Evolutionary conservation across 2,113 vertebrate genomes (phyloP), one percentile per base, ranked within the genome.

Genomic region (Calidris pugnax): DNA sequence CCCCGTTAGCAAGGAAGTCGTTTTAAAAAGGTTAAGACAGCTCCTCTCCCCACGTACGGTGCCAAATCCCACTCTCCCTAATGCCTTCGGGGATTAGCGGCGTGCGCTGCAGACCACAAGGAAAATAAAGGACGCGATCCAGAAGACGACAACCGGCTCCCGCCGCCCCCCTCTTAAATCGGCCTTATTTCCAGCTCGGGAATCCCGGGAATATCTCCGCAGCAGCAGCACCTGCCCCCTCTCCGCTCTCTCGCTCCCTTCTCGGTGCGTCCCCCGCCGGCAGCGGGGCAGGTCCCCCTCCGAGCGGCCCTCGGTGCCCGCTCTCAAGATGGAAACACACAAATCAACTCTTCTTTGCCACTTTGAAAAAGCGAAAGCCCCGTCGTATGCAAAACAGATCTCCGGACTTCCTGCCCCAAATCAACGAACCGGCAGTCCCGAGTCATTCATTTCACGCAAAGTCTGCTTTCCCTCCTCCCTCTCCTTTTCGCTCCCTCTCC

Each of bases 81-180:
- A 93, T 94, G 97, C 97, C 97, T 97, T 90, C 89, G 41, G 93
- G 96, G 97, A 98, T 97, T 97, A 97, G 56, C 96, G 93, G 96
- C 51, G 86, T 35, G 95, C 57, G 89, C 87, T 71, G 83, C 69
- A 53, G 80, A 90, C 81, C 93, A 64, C 66, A 92, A 93, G 96
- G 92, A 86, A 93, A 94, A 97, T 92, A 95, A 85, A 96, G 92
- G 96, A 95, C 89, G 75, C 91, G 94, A 92, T 74, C 92, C 85
- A 56, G 91, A 60, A 85, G 76, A 82, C 45, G 50, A 67, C 80
- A 53, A 74, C 62, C 66, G 88, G 89, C 62, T 93, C 79, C 89
- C 57, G 92, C 59, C 14, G 71, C 41, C 21, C 24, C 35, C n/a
- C n/a, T 59, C 53, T 11, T 8, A 30, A 28, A 63, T 2, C 64